Base-by-base conservation (phyloP, 2,888 invertebrate species). In the Cephus pulcher region DNA sequence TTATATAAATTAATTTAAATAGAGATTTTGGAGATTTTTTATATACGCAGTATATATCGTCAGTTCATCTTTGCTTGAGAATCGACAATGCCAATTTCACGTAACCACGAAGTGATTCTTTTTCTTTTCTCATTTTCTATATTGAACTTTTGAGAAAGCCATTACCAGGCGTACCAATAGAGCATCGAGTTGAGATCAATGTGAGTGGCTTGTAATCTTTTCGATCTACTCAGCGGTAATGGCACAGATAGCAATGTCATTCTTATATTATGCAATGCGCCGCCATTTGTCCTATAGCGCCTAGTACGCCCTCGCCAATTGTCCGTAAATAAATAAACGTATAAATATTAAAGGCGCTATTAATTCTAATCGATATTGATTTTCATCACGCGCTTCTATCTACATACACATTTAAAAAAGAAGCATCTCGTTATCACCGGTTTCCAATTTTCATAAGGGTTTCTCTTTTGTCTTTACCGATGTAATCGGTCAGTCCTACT, bases 1-100 rank as follows among this genome's bases (percentile, higher is more conserved):
- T 76, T 76, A 77, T 80, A 76, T 81, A 77, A 81, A 82, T 80
- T 81, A 82, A 82, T 78, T 82, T 80, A 82, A 81, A 79, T 78
- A 78, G 34, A 76, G n/a, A 32, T 70, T 76, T 76, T 70, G 12
- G 76, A 70, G 34, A n/a, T 68, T 69, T 69, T 23, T 15, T 30
- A 76, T 69, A 68, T 69, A 69, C n/a, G 69, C 32, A 71, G 32
- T 33, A 71, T 71, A 71, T 71, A 71, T 71, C 56, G 23, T 56
- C 71, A 71, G 71, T 71, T 34, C 71, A 71, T 71, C 34, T 71
- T 71, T 71, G 71, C 71, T 71, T 71, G 71, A 71, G 23, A 32
- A 34, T 34, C 32, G 71, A 12, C 34, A 33, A 71, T 56, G 56
- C 56, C 71, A 12, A 32, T 71, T 71, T 71, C 71, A 71, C 32